Conservation (phyloP, 1,140 invertebrate genomes). For the Geopemphigus sp. region DNA sequence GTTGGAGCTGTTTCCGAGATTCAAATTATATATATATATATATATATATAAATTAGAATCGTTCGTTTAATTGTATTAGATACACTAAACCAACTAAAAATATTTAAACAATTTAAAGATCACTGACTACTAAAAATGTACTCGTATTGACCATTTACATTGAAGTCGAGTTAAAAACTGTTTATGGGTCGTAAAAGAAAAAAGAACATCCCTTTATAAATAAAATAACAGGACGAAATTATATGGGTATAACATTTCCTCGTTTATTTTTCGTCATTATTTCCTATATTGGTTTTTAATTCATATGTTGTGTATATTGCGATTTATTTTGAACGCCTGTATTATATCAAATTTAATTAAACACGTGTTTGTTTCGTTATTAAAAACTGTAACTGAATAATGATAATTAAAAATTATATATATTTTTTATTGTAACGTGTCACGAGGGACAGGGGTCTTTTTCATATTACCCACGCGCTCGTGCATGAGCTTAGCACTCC, state of each 20-base stretch:
- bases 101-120: no score
- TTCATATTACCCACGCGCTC: slow-evolving; percentile 34
- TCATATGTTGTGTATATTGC: slow-evolving; percentile 1
- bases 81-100: no score
- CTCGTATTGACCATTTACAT: no score
- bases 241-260: background rate
- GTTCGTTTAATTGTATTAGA: no score
- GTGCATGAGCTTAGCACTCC: slow-evolving; percentile 42
- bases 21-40: no score
- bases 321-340: background rate
- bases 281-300: background rate
- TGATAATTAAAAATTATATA: slow-evolving; percentile 48
- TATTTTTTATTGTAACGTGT: slow-evolving; percentile 45
- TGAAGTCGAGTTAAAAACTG: background rate
- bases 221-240: background rate
- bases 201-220: background rate
- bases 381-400: slow-evolving; percentile 43
- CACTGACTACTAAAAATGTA: no score
- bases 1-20: no score
- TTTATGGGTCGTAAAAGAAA: background rate
- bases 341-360: slow-evolving; percentile 8
- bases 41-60: no score
- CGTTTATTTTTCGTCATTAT: background rate
- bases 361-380: slow-evolving; percentile 41
- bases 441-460: slow-evolving; percentile 42